Conservation (phyloP, 2,113 vertebrate species). For the Leptocoma aspasia region DNA sequence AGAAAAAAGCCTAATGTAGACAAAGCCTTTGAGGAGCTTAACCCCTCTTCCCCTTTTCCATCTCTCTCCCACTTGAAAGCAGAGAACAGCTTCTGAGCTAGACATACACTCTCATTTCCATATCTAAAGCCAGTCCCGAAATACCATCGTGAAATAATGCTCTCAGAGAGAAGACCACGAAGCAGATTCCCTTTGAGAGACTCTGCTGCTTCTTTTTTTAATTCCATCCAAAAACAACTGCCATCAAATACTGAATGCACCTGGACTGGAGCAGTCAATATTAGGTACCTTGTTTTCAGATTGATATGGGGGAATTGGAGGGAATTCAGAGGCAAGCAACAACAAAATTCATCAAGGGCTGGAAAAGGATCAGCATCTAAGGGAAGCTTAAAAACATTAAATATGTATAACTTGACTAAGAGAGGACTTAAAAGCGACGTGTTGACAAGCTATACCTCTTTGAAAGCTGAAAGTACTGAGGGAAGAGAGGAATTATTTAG, state of each 20-base stretch:
- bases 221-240: conserved; percentile 18
- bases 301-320: conserved; percentile 5
- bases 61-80: conserved; percentile 50
- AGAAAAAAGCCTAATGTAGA: conserved; percentile 45
- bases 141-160: conserved; percentile 40
- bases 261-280: conserved; percentile 22
- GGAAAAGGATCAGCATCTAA: conserved; percentile 43
- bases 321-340: conserved; percentile 33
- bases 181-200: conserved; percentile 45
- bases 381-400: conserved; percentile 56
- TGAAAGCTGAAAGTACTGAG: not conserved
- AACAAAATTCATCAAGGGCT: conserved; percentile 41
- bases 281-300: not conserved
- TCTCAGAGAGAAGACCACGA: conserved; percentile 20
- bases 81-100: conserved; percentile 53
- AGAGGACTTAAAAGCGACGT: conserved; percentile 51
- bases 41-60: conserved; percentile 47
- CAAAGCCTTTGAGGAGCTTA: conserved; percentile 63
- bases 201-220: conserved; percentile 9
- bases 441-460: conserved; percentile 59
- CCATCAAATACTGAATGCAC: not conserved
- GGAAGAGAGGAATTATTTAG: conserved; percentile 39
- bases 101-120: conserved; percentile 49
- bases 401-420: conserved; percentile 53
- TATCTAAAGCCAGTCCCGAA: conserved; percentile 60